phyloP scores from a whole-genome alignment of 2,797 vertebrate genomes.

The Enteromius unitaeniatus region DNA sequence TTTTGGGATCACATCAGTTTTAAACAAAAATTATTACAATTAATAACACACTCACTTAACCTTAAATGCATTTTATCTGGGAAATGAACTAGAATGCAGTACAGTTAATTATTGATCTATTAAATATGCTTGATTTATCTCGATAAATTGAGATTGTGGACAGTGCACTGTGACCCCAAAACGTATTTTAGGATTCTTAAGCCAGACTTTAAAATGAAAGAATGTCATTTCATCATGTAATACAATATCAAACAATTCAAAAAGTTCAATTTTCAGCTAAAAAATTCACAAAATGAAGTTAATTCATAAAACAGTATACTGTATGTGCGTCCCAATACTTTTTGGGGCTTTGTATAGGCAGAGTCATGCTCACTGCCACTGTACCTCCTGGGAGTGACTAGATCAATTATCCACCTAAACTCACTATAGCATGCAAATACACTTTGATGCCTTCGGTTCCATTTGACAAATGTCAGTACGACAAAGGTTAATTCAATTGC shows the following conservation, averaged over 20 bases:
- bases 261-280: background rate
- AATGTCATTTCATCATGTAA: background rate
- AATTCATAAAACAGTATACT: background rate
- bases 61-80: background rate
- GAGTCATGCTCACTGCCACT: background rate
- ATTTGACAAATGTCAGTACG: background rate
- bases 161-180: background rate
- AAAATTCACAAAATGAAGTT: background rate
- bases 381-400: background rate
- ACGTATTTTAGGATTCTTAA: background rate
- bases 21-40: background rate
- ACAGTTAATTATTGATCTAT: background rate
- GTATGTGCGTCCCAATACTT: background rate
- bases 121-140: background rate
- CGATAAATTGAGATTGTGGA: background rate
- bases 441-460: background rate
- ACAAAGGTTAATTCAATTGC: background rate
- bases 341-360: background rate
- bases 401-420: background rate
- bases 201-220: background rate
- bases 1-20: background rate
- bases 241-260: background rate
- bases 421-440: background rate
- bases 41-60: background rate
- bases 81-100: background rate